phyloP scores from a whole-genome alignment of 2,113 vertebrate genomes.

The Tachuris rubrigastra region DNA sequence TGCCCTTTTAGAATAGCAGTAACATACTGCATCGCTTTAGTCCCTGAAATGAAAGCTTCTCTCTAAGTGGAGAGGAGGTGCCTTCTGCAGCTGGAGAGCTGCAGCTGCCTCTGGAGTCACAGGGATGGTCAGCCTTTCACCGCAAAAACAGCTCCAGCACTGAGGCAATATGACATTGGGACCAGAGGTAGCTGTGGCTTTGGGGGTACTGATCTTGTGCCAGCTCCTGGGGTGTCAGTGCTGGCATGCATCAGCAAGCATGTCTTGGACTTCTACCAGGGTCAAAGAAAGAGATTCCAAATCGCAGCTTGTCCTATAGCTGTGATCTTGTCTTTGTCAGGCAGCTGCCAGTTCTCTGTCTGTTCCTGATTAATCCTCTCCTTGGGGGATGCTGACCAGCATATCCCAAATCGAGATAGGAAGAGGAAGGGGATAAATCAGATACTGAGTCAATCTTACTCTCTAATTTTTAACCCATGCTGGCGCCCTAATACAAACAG shows the following conservation, averaged over 20 bases:
- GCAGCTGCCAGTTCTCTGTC: not conserved
- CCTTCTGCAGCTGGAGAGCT: not conserved
- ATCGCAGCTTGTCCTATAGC: not conserved
- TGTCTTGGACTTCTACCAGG: not conserved
- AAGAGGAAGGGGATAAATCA: not conserved
- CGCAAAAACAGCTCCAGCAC: not conserved
- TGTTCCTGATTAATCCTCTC: slow-evolving; percentile 4
- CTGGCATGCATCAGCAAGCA: not conserved
- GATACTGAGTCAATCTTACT: not conserved
- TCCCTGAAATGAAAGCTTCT: not conserved
- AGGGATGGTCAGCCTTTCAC: not conserved
- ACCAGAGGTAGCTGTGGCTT: not conserved
- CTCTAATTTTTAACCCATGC: slow-evolving; percentile 28
- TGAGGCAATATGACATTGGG: not conserved
- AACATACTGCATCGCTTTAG: not conserved
- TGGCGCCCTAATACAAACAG: not conserved
- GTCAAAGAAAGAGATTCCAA: not conserved
- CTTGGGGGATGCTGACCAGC: not conserved
- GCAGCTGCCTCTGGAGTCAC: not conserved
- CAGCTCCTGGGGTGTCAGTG: not conserved
- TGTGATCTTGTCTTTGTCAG: not conserved
- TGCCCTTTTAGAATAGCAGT: not conserved
- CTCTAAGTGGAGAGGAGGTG: not conserved
- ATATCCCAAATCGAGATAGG: not conserved
- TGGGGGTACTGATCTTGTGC: not conserved